Base-by-base conservation (phyloP, 2,888 invertebrate genomes). In the Coenonympha glycerion region DNA sequence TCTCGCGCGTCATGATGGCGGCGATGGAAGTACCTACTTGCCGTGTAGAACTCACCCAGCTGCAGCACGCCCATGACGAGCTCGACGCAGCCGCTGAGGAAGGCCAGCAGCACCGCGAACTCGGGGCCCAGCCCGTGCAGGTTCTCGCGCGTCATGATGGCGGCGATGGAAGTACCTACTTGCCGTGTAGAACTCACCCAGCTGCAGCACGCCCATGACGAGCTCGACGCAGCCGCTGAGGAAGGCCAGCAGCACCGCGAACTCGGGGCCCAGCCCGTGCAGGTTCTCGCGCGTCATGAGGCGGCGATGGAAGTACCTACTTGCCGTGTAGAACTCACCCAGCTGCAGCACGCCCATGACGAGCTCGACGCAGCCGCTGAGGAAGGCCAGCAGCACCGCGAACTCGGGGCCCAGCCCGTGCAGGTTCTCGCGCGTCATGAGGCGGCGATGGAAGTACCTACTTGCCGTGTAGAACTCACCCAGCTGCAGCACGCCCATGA, bases 1-100 rank as follows among this genome's bases (percentile, higher is more conserved):
- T 92, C 74, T 93, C 92, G 33, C 92, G 78, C 0, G 94, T 94
- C 61, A 96, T 80, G 55, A 95, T 91, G 21, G 94, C 93, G 63
- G 93, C 92, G 63, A 96, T 94, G 58, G 96, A 95, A 0, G 95
- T 95, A 91, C n/a, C n/a, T n/a, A n/a, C n/a, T n/a, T n/a, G n/a
- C n/a, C n/a, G n/a, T n/a, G n/a, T n/a, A n/a, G n/a, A n/a, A 91
- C 40, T 56, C 15, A 93, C 77, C 74, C 92, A 93, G 54, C 91
- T 91, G 54, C 93, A 86, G 87, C 30, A 95, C 62, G 2, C 95
- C 96, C 93, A 96, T 94, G n/a, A 91, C 58, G 31, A 95, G 81
- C 68, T 95, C 94, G n/a, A 95, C 89, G 62, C 91, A 88, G 21
- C 96, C 96, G 3, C 92, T 90, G 3, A 95, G 77, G 71, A 96